Evolutionary conservation across 1,140 invertebrate species (phyloP), one percentile per base, ranked within the genome.

Genomic region (Drosophila tani): DNA sequence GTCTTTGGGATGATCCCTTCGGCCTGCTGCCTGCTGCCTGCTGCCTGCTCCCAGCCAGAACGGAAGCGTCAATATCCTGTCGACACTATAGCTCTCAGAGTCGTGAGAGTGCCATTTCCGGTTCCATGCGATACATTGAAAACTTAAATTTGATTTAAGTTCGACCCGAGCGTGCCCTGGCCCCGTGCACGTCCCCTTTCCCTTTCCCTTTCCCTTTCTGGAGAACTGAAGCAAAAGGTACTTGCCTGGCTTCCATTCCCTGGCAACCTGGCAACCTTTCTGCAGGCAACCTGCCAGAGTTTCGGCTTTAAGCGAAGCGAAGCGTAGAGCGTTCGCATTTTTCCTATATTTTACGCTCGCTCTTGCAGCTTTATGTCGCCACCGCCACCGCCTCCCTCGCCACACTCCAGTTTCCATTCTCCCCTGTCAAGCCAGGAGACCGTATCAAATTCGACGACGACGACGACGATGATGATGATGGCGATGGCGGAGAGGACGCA

Each of bases 401-500:
- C 66, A 57, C 45, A 55, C 49, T 58, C 59, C 63, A 17, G 64
- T 47, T 47, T 64, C 65, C 65, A 73, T 73, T 51, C 35, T 56
- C 35, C 53, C 53, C 70, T 74, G 70, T 74, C 70, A 51, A 74
- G 68, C 53, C 46, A 60, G 68, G 49, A 56, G 53, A 56, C 58
- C 80, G 81, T 90, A 83, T 87, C 84, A 87, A 88, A 88, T 87
- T 87, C 84, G 76, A 82, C 80, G 67, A 88, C 69, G 71, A 67
- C 57, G 56, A 74, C 49, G 29, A 63, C n/a, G 27, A 65, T 50
- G 65, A 46, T 47, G 55, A 17, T 3, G 65, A 49, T 71, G 70
- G 32, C 46, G 38, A 51, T 62, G 68, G 67, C 14, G 57, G n/a
- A 50, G 75, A 69, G 65, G 67, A 78, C 64, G 84, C 81, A 82